Evolutionary conservation across 2,888 invertebrate species (phyloP).

Genomic region (Drosophila setosimentum): DNA sequence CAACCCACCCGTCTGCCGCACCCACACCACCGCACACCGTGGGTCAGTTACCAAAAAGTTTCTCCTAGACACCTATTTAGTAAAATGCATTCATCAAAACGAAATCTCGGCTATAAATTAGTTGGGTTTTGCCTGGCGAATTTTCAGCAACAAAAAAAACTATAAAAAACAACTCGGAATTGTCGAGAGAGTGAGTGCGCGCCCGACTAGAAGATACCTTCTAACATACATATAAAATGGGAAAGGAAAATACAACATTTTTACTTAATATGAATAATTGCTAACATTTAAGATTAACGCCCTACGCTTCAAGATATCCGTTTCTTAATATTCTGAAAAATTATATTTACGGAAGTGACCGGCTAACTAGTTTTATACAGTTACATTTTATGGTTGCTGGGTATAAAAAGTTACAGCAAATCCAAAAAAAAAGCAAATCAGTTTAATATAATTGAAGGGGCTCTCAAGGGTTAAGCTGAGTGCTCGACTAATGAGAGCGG

Average conservation of each 20-base stretch:
- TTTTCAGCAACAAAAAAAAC: conserved; percentile 50
- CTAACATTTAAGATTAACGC: background rate
- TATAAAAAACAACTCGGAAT: background rate
- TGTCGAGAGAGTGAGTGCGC: background rate
- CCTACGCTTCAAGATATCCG: rapidly evolving
- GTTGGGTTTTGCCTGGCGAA: conserved; percentile 44
- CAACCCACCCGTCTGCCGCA: background rate
- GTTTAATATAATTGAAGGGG: conserved; percentile 71
- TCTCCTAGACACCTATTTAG: conserved; percentile 47
- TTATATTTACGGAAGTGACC: background rate
- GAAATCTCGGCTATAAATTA: conserved; percentile 68
- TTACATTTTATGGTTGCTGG: background rate
- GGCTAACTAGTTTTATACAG: background rate
- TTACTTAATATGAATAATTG: background rate
- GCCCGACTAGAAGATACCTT: background rate
- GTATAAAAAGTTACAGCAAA: conserved; percentile 14
- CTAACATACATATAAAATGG: background rate
- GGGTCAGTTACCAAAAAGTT: conserved; percentile 49
- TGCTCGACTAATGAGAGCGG: conserved; percentile 39
- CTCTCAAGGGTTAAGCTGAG: conserved; percentile 49
- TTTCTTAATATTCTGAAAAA: background rate
- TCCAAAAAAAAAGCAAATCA: conserved; percentile 53
- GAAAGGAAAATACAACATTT: background rate
- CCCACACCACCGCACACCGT: background rate
- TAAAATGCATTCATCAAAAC: conserved; percentile 66